These are phyloP conservation scores for Aphelenchoides besseyi DNA, from an alignment of 1,140 invertebrate species.

Conservation along the genomic window DNA sequence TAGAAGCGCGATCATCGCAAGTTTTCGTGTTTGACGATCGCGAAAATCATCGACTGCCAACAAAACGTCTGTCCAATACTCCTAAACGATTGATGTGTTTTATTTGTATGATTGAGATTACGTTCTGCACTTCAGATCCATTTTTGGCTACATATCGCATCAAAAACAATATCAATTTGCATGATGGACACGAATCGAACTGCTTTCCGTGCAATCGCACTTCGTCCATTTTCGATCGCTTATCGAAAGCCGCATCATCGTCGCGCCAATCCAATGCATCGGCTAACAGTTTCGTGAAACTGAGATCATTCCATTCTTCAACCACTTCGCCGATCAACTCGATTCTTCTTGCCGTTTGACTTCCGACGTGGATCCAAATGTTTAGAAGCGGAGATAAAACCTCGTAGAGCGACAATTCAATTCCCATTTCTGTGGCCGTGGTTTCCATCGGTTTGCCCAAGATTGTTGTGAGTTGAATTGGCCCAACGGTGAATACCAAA, in stretches of 20 bases:
- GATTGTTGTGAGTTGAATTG: conserved; percentile 28
- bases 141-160: conserved; percentile 38
- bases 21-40: conserved; percentile 35
- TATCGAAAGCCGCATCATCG: conserved; percentile 3
- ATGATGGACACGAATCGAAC: conserved; percentile 52
- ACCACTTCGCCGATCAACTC: background rate
- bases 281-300: conserved; percentile 48
- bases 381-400: conserved; percentile 42
- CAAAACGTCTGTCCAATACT: conserved; percentile 28
- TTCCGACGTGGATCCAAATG: conserved; percentile 40
- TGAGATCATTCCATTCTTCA: conserved; percentile 44
- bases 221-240: background rate
- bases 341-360: conserved; percentile 28
- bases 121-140: background rate
- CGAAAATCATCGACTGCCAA: conserved; percentile 24
- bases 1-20: conserved; percentile 51
- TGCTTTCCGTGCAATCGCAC: conserved; percentile 16
- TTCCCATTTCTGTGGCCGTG: conserved; percentile 15
- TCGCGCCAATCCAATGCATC: conserved; percentile 51
- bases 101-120: background rate
- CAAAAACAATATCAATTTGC: conserved; percentile 43
- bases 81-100: background rate
- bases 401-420: conserved; percentile 48
- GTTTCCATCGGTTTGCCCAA: conserved; percentile 15
- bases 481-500: conserved; percentile 22